Base-by-base conservation (phyloP, 2,797 vertebrate genomes). In the Cirrhinus mrigala region DNA sequence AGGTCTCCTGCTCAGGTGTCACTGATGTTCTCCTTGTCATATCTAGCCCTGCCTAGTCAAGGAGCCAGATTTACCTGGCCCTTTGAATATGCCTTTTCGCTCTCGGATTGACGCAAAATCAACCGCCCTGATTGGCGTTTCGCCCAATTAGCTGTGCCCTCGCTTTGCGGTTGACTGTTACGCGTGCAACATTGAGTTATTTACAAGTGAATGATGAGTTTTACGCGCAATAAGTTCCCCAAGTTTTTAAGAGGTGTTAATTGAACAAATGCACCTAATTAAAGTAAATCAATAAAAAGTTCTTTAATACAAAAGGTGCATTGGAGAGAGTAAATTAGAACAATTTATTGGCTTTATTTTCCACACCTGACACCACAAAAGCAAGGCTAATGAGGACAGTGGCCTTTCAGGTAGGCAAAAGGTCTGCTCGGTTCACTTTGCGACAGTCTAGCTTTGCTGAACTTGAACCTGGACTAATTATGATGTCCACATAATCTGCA, bases 31-130 rank as follows among this genome's bases (percentile, higher is more conserved):
- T 69, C 73, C 62, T 75, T 81, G 58, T 85, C 83, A 58, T 68
- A 68, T 29, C 64, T 68, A 37, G 6, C 62, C 29, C 62, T n/a
- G 75, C 54, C 79, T 81, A 79, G 79, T 85, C 80, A 33, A 92
- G 92, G 93, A 85, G 91, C 89, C 93, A 84, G 85, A 90, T 92
- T 90, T 94, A 88, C 89, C n/a, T 52, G 88, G 81, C 69, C 81
- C 81, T 81, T 50, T 24, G 5, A 58, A 52, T 48, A 46, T 12
- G 12, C 58, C 71, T 48, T 22, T 81, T 66, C 56, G 20, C 79
- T 89, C 60, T n/a, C 56, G 52, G 64, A 82, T 76, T 75, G 77
- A 85, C 64, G 70, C 82, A 75, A 86, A 82, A 82, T 70, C 56
- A 14, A 84, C 46, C 3, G 7, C 29, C 22, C 78, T 33, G 4